These are phyloP conservation scores for Aphyosemion australe DNA, from an alignment of 2,113 vertebrate genomes.

Conservation along the genomic window DNA sequence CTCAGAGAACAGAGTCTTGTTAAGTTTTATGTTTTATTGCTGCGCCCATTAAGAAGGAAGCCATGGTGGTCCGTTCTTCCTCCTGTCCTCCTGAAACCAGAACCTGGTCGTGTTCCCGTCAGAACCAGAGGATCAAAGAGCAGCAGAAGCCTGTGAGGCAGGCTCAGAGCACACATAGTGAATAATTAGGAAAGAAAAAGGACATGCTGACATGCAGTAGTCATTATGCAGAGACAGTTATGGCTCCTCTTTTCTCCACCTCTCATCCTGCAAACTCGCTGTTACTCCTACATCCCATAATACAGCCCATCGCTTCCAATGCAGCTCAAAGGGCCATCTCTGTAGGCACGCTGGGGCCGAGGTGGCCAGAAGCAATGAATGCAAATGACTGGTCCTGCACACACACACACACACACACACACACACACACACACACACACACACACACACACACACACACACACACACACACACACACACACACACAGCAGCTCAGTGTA, in stretches of 20 bases:
- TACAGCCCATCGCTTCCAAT: constrained; percentile 57
- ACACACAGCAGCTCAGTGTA: constrained; percentile 44
- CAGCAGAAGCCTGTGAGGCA: no score
- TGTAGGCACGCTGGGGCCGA: constrained; percentile 67
- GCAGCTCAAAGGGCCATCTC: constrained; percentile 72
- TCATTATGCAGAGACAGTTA: constrained; percentile 15
- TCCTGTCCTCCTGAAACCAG: constrained; percentile 4
- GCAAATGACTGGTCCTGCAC: constrained; percentile 56
- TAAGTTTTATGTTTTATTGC: not conserved
- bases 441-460: not conserved
- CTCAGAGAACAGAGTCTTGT: no score
- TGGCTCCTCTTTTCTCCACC: constrained; percentile 7
- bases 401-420: no score
- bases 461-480: constrained; percentile 11
- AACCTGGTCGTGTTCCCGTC: not conserved
- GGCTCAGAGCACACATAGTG: not conserved
- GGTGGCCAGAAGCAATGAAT: constrained; percentile 65
- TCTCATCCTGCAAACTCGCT: constrained; percentile 2
- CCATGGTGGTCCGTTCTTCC: constrained; percentile 1
- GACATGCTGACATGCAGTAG: not conserved
- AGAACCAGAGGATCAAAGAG: no score
- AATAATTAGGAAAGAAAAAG: not conserved
- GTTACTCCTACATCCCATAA: constrained; percentile 21
- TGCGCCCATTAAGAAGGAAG: not conserved
- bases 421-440: no score